A percentile compares a stretch with the other conserved stretches of the same genome.
Conservation (phyloP, 2,797 vertebrate genomes). For the Melanotaenia boesemani region DNA sequence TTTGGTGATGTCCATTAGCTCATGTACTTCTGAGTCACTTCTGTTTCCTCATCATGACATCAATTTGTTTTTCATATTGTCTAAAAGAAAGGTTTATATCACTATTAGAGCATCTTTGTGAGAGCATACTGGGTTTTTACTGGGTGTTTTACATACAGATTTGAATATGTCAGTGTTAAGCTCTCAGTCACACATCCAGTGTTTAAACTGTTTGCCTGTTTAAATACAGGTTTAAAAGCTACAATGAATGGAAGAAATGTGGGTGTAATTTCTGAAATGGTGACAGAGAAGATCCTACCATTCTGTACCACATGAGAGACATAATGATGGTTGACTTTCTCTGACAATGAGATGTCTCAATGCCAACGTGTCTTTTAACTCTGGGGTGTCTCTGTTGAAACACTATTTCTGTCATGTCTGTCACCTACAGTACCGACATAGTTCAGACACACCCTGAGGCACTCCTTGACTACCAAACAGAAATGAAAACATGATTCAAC, state of each 20-base stretch:
- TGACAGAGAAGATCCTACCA: conserved; percentile 8
- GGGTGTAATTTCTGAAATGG: neutral
- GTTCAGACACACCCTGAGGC: conserved; percentile 59
- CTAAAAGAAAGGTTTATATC: no score
- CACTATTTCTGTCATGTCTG: conserved; percentile 17
- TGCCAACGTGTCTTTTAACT: neutral
- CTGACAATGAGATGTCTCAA: conserved; percentile 28
- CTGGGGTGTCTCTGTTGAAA: conserved; percentile 43
- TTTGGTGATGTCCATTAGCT: neutral
- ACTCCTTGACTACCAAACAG: conserved; percentile 30
- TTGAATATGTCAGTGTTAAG: neutral
- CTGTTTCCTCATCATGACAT: neutral
- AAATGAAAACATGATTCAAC: conserved; percentile 10
- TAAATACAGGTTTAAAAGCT: neutral
- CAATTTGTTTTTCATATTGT: neutral
- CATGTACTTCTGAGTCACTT: neutral
- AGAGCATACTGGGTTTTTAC: neutral
- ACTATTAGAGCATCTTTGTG: neutral
- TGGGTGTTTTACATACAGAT: neutral
- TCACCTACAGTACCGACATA: conserved; percentile 10
- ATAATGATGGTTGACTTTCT: conserved; percentile 25
- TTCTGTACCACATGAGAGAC: conserved; percentile 8
- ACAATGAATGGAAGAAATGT: neutral
- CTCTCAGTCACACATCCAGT: neutral
- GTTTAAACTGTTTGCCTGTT: conserved; percentile 5